Evolutionary conservation across 2,888 invertebrate genomes (phyloP), one percentile per base, ranked within the genome.

Genomic region (Piscicola geometra): DNA sequence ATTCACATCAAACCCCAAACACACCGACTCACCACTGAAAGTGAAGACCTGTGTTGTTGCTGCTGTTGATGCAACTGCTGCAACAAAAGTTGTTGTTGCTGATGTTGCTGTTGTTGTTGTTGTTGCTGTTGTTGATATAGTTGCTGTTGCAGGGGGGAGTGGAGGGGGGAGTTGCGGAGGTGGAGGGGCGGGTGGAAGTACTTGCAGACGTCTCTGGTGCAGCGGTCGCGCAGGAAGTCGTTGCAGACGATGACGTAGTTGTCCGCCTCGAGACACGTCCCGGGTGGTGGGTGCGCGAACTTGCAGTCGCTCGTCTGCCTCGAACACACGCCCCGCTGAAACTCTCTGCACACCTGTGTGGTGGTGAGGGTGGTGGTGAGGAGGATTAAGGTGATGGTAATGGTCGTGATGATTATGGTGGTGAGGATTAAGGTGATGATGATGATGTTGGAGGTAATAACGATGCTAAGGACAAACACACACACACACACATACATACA

Each of bases 121-220:
- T 64, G 36, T 21, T 25, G 64, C 36, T 73, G 73, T 52, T 56
- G 56, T 12, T 36, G 64, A 32, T n/a, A 33, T 21, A 41, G 35
- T 30, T 52, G 35, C 5, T 52, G 32, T n/a, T 33, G 36, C 1
- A 30, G 12, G 15, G 73, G 30, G 2, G 28, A 12, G 25, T 72
- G 47, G 81, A 84, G 84, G 77, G 84, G 83, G 82, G 90, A 91
- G 70, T 83, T 83, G 82, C 90, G 91, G 90, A 96, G 94, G 93
- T 96, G 95, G 91, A 94, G 92, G 90, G 95, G 95, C 90, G 95
- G 95, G 91, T 96, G 95, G 92, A 94, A 95, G 93, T 95, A 95
- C 91, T 94, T 93, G 93, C 96, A 96, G 90, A 93, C 93, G 90
- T 94, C 94, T 90, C 95, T 93, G 90, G 92, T 91, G 91, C 95